These are phyloP conservation scores for Gymnocypris eckloni DNA, from an alignment of 2,797 vertebrate species.

Conservation along the genomic window DNA sequence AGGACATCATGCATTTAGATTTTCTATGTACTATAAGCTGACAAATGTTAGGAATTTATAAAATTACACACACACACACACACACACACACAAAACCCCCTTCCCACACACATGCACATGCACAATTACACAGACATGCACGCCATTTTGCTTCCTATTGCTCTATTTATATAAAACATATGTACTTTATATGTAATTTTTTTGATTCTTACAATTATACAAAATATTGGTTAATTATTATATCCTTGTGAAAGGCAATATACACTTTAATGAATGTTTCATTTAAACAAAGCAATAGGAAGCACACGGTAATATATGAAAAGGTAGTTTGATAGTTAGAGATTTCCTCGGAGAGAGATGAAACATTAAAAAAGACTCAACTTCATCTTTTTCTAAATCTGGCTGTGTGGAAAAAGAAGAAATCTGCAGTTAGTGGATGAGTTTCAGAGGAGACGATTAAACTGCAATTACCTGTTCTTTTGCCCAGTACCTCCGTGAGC, in stretches of 20 bases:
- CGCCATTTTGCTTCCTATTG: neutral
- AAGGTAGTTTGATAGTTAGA: neutral
- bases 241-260: neutral
- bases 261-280: neutral
- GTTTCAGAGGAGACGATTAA: constrained; percentile 7
- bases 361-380: neutral
- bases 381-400: neutral
- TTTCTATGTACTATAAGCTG: neutral
- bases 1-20: neutral
- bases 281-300: neutral
- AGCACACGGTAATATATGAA: neutral
- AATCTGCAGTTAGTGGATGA: neutral
- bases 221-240: neutral
- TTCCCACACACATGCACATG: neutral
- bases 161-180: neutral
- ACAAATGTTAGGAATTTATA: neutral
- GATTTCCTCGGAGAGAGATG: neutral
- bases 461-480: constrained; percentile 16
- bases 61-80: neutral
- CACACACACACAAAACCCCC: neutral
- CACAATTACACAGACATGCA: neutral
- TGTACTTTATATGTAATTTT: neutral
- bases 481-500: neutral
- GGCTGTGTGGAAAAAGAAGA: neutral
- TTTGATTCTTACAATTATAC: neutral